These are phyloP conservation scores for Orchesella flavescens DNA, from an alignment of 2,888 invertebrate genomes.

Conservation along the genomic window DNA sequence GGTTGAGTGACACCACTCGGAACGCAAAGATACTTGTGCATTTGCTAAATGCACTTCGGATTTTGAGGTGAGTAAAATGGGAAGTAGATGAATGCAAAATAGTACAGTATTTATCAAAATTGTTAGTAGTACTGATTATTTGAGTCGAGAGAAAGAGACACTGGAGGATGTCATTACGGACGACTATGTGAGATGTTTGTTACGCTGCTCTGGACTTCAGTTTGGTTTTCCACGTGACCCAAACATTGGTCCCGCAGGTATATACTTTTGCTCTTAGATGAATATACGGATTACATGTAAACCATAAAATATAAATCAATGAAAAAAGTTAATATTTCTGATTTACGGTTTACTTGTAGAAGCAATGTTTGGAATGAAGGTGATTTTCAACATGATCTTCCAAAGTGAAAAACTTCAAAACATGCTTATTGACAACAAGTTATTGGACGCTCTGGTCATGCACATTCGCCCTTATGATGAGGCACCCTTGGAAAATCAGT, in stretches of 20 bases:
- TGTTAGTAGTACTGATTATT: constrained; percentile 70
- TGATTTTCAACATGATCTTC: constrained; percentile 90
- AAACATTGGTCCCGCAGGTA: neutral
- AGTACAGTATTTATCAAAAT: neutral
- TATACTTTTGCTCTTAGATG: neutral
- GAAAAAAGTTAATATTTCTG: neutral
- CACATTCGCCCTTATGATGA: constrained; percentile 82
- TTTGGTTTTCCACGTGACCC: neutral
- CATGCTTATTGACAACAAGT: constrained; percentile 79
- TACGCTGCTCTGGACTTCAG: constrained; percentile 79
- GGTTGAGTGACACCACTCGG: constrained; percentile 76
- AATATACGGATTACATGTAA: no score
- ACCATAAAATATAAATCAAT: neutral
- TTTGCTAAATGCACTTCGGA: constrained; percentile 79
- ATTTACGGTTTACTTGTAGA: constrained; percentile 27
- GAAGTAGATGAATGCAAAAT: no score
- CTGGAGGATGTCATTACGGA: constrained; percentile 82
- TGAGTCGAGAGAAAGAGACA: constrained; percentile 85
- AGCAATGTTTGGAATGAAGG: constrained; percentile 84
- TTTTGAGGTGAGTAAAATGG: constrained; percentile 78
- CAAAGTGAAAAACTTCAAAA: constrained; percentile 81
- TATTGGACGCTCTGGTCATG: constrained; percentile 83
- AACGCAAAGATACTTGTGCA: constrained; percentile 75
- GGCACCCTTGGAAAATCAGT: constrained; percentile 83
- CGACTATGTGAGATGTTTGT: constrained; percentile 81